These are phyloP conservation scores for Saccopteryx leptura DNA, from an alignment of 2,113 vertebrate species.

Conservation along the genomic window DNA sequence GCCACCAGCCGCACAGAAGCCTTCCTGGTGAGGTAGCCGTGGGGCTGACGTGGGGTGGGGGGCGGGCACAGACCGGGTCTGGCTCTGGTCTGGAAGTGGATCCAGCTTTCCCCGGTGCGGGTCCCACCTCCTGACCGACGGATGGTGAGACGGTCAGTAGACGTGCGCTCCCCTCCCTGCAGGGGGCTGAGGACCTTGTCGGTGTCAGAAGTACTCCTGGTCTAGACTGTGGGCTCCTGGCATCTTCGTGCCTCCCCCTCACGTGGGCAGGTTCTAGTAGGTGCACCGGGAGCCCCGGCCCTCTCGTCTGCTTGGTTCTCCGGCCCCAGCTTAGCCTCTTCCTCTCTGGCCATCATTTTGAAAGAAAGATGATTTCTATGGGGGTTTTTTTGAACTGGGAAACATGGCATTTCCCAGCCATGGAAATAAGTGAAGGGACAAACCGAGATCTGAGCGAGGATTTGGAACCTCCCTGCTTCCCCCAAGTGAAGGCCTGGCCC, in stretches of 20 bases:
- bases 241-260: not conserved
- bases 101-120: not conserved
- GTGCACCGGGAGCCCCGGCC: not conserved
- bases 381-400: not conserved
- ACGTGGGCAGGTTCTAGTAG: not conserved
- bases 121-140: not conserved
- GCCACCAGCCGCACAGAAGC: not conserved
- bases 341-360: constrained; percentile 26
- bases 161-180: not conserved
- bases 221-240: not conserved
- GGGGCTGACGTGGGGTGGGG: not conserved
- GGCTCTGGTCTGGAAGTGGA: not conserved
- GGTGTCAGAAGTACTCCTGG: not conserved
- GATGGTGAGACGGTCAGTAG: not conserved
- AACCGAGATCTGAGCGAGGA: not conserved
- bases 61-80: not conserved
- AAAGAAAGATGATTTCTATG: not conserved
- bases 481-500: not conserved
- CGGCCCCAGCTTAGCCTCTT: not conserved
- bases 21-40: not conserved
- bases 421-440: not conserved
- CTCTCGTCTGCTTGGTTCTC: not conserved
- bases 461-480: not conserved
- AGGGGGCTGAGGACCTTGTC: not conserved
- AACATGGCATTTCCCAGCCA: not conserved